phyloP scores from a whole-genome alignment of 2,797 vertebrate genomes.

The Oreochromis grahami region DNA sequence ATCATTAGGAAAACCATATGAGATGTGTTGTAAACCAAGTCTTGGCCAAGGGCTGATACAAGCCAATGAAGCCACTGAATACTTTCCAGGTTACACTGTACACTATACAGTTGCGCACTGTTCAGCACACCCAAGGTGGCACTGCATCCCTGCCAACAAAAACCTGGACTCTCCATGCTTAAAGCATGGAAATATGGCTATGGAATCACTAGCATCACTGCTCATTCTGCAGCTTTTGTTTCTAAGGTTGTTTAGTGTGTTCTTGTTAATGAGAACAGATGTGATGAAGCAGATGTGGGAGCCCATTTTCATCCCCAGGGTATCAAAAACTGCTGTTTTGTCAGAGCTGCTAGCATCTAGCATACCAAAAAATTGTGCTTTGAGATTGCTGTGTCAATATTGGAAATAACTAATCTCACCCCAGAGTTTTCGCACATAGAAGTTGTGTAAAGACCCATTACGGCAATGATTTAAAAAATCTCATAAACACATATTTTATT shows the following conservation, averaged over 20 bases:
- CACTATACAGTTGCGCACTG: neutral
- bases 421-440: neutral
- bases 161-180: neutral
- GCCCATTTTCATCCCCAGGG: neutral
- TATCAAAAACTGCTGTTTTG: neutral
- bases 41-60: neutral
- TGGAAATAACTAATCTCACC: neutral
- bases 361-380: neutral
- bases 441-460: neutral
- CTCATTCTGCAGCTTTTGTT: neutral
- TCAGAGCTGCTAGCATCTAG: neutral
- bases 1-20: constrained; percentile 28
- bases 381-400: neutral
- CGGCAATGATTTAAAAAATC: neutral
- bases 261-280: neutral
- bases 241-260: neutral
- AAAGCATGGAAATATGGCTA: neutral
- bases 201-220: neutral
- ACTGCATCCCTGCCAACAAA: neutral
- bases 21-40: constrained; percentile 6
- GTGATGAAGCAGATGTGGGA: neutral
- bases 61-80: neutral
- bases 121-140: neutral
- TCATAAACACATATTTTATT: neutral
- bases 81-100: neutral